These are phyloP conservation scores for Musca domestica DNA, from an alignment of 1,140 invertebrate species.

Conservation along the genomic window DNA sequence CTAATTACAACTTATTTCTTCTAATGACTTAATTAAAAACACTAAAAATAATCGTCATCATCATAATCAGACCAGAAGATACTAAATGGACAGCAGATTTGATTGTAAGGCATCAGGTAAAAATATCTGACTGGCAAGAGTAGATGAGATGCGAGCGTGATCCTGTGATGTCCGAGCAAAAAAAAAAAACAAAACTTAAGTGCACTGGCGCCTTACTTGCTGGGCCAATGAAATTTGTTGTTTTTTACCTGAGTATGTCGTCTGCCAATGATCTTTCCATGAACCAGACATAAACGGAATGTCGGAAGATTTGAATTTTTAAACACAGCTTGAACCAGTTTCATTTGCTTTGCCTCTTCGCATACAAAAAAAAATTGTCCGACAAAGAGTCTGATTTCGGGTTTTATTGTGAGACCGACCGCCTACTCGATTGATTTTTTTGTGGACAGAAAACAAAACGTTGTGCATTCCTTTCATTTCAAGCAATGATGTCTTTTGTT, in stretches of 20 bases:
- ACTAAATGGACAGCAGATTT: background rate
- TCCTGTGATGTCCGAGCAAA: background rate
- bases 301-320: background rate
- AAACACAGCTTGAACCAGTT: constrained; percentile 10
- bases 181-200: background rate
- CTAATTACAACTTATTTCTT: background rate
- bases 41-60: background rate
- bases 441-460: too few species aligned
- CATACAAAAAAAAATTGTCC: background rate
- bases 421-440: background rate
- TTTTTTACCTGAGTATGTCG: background rate
- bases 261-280: background rate
- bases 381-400: background rate
- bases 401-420: background rate
- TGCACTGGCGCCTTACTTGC: constrained; percentile 1
- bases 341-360: background rate
- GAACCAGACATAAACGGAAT: background rate
- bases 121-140: too few species aligned
- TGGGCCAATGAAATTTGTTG: constrained; percentile 1
- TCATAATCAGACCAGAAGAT: background rate
- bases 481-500: too few species aligned
- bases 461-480: background rate
- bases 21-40: constrained; percentile 7
- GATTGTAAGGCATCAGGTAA: background rate
- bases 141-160: too few species aligned